These are phyloP conservation scores for Euzetes globulus DNA, from an alignment of 2,888 invertebrate species.

Conservation along the genomic window DNA sequence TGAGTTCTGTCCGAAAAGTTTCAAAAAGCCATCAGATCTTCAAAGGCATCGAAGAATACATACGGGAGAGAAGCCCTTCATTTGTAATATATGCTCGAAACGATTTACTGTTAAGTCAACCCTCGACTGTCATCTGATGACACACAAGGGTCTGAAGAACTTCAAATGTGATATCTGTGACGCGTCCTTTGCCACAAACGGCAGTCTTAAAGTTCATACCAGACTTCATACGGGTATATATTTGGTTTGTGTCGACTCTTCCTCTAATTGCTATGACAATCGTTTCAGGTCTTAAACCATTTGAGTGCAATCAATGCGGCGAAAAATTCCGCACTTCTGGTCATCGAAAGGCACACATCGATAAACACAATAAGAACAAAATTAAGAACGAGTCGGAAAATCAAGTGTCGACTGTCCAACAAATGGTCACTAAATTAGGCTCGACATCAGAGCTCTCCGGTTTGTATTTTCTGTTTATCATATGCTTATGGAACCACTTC, in stretches of 20 bases:
- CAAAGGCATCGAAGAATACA: constrained; percentile 49
- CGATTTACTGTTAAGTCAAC: constrained; percentile 42
- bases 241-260: not conserved
- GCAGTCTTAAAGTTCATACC: constrained; percentile 50
- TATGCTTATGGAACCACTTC: too few relatives aligned
- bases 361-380: constrained; percentile 50
- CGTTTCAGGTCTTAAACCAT: constrained; percentile 64
- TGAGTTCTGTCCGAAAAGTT: constrained; percentile 46
- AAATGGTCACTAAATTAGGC: too few relatives aligned
- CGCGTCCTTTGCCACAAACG: constrained; percentile 51
- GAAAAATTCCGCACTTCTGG: constrained; percentile 59
- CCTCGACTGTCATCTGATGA: constrained; percentile 50
- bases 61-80: constrained; percentile 52
- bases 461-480: too few relatives aligned
- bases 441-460: too few relatives aligned
- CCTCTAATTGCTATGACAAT: constrained; percentile 35
- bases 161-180: constrained; percentile 47
- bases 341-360: constrained; percentile 58
- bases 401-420: too few relatives aligned
- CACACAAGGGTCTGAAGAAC: constrained; percentile 49
- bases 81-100: constrained; percentile 46
- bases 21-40: constrained; percentile 51
- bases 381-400: not conserved
- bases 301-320: constrained; percentile 71
- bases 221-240: constrained; percentile 47